Base-by-base conservation (phyloP, 2,888 invertebrate genomes). In the Cybosia mesomella region DNA sequence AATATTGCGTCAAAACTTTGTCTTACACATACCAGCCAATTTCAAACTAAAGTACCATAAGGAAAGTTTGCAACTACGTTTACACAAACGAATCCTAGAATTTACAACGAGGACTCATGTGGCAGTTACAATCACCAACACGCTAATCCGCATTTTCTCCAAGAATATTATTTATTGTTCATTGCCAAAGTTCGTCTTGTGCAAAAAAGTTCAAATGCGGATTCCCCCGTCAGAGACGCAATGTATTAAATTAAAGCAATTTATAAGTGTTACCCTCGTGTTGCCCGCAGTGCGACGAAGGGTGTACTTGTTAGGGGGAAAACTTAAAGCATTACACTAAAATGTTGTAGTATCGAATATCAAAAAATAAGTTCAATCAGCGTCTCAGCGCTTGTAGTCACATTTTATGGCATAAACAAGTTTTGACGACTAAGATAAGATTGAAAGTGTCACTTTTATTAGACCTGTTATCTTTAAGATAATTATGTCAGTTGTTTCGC, bases 191-290 rank as follows among this genome's bases (percentile, higher is more conserved):
- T 80, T 69, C 72, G 76, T 81, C 76, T 71, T 72, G 59, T 43
- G 76, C 73, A 68, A 81, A 85, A 87, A 86, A 87, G 87, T 83
- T 76, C 75, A 67, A 82, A 82, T 83, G 80, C 76, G 76, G 78
- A 82, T 72, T 75, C 77, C 83, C 54, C 84, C 84, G 68, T 79
- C 79, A 76, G 74, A 75, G 73, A 77, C 76, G 82, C 82, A 74
- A 89, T 89, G 81, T 91, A 91, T 92, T 92, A 91, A 92, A 92
- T 92, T 91, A 92, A 90, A 91, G 90, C 87, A 90, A 92, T 91
- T 92, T 92, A 91, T 92, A 91, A 90, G 89, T 88, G 88, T 86
- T 87, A 85, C 83, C 82, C 81, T 83, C 83, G 80, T 85, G 83
- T 78, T 75, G 70, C 76, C 85, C 84, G 88, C 88, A 87, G 73